Base-by-base conservation (phyloP, 2,113 vertebrate species). In the Perccottus glenii region DNA sequence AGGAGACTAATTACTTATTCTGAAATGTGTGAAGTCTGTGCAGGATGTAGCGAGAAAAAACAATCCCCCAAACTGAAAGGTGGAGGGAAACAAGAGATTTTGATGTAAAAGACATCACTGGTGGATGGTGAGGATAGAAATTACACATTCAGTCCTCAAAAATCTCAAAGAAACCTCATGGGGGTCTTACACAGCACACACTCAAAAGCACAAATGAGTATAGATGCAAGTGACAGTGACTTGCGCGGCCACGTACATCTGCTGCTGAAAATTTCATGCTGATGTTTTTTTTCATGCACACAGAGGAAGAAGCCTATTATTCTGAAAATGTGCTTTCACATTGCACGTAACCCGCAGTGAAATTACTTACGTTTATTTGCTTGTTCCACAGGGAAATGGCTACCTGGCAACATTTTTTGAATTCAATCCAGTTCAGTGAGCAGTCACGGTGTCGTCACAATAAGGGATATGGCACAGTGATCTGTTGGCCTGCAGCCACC, bases 111-210 rank as follows among this genome's bases (percentile, higher is more conserved):
- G 19, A 67, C 64, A 73, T 73, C 70, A 75, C 15, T 60, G 59
- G 63, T 5, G 27, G 48, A 69, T 36, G 50, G 44, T 50, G 62
- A 33, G 60, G 52, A 47, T 50, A 59, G 47, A 77, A 76, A 66
- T 75, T 75, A 79, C 81, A 86, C 77, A 48, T 87, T 73, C 46
- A 75, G 73, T 80, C 70, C 72, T 67, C 78, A 75, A 48, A 75
- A 72, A 77, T 81, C 72, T 69, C 67, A 57, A 58, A 53, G 56
- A 78, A 75, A 32, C 63, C 79, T 83, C 69, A 43, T 47, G 79
- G 60, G 19, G 78, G 64, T 68, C 71, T 67, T 65, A 48, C 64
- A 47, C 48, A 32, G 66, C 70, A 52, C 65, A 52, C 55, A 81
- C 19, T 27, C 19, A 72, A 80, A 77, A 81, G 67, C 73, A 60